Base-by-base conservation (phyloP, 2,113 vertebrate species). In the Anarrhichthys ocellatus region DNA sequence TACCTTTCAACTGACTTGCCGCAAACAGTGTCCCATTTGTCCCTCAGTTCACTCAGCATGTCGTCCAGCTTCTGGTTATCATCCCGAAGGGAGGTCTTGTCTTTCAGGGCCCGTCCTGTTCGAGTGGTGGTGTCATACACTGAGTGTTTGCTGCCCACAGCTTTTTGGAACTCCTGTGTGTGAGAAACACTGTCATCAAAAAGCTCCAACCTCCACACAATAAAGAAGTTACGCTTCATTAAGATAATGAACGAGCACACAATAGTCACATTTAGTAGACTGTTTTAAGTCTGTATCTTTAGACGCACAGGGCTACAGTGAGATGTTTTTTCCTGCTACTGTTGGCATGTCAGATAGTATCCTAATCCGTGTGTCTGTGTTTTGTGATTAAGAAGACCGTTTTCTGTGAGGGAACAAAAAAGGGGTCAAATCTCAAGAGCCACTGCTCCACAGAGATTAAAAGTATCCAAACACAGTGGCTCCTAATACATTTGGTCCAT, bases 1-100 rank as follows among this genome's bases (percentile, higher is more conserved):
- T 94, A 99, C 98, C 98, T 98, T 94, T 99, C 98, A 48, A 99
- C 96, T 22, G 98, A 99, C 87, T 99, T 99, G 40, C 98, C 98
- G 88, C 98, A 99, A 78, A 99, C 96, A 0, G 98, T 99, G 92
- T 99, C 98, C 98, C 98, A 99, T 83, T 98, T 99, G 94, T 99
- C 98, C 86, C 97, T 95, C 76, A 99, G 96, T 72, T 99, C 98
- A 75, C 98, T 99, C 68, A 99, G 93, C 97, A 99, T 99, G 93
- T 98, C 94, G 15, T 98, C 97, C 85, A 99, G 95, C 89, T 99
- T 99, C 92, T 98, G 96, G 75, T 94, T 97, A 92, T 99, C 98
- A 61, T 99, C 98, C 83, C 96, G 94, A 62, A 99, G 94, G 4
- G 96, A 94, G 34, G 96, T 97, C 93, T 98, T 99, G 91, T 99